Base-by-base conservation (phyloP, 2,113 vertebrate genomes). In the Pteropus alecto region DNA sequence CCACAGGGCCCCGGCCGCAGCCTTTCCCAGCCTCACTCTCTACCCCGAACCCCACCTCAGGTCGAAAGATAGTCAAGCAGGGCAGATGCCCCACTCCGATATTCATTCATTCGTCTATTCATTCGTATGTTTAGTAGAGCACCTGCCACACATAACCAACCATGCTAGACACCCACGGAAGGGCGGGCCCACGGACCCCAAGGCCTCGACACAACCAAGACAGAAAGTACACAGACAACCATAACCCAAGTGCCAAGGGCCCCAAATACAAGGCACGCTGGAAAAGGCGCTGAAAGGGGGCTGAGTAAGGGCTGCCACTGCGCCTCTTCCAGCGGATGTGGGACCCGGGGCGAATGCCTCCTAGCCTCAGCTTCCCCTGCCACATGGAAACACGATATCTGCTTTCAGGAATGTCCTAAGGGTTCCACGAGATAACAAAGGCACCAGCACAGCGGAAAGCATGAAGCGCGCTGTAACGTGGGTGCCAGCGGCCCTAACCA, bases 401-500 rank as follows among this genome's bases (percentile, higher is more conserved):
- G 38, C n/a, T 38, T 70, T 60, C 48, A 63, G 81, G 38, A 76
- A 48, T 19, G 48, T 6, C 58, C 6, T 28, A 28, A 46, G 68
- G 54, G 33, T 10, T 58, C 71, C 33, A 10, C 1, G 15, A 73
- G 14, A 48, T 0, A 14, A n/a, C 0, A 30, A 19, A 48, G 38
- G 46, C 33, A 60, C 33, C 13, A 35, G 15, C 35, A 70, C 33
- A 7, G 54, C 1, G 13, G 26, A 19, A 84, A 56, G 35, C 24
- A 2, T 2, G 5, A 54, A 67, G 22, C 19, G 30, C 10, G 46
- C 22, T 8, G 4, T 10, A 15, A 21, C 6, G 38, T 38, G 1
- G 7, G 15, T 26, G 51, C 22, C 71, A 33, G 24, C 48, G 73
- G 2, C 19, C 67, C 76, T 46, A 9, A 76, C 21, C 26, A 46